These are phyloP conservation scores for Phocoena phocoena DNA, from an alignment of 2,113 vertebrate species.

Conservation along the genomic window DNA sequence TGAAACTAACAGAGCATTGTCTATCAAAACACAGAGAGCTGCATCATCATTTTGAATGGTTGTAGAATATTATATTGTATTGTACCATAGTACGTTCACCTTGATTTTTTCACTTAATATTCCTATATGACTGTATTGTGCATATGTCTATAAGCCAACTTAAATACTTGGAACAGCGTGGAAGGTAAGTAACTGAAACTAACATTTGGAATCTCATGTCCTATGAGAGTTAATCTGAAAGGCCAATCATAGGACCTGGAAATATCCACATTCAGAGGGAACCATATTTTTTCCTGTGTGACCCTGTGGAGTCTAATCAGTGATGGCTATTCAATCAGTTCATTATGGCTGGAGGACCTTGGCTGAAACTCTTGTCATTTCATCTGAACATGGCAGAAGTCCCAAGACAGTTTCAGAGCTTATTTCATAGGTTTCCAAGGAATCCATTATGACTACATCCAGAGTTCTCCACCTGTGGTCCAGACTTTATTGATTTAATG, in stretches of 20 bases:
- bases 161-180: neutral
- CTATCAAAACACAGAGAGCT: neutral
- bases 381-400: conserved; percentile 40
- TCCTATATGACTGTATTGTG: neutral
- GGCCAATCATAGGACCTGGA: neutral
- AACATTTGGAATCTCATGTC: neutral
- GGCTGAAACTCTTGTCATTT: conserved; percentile 13
- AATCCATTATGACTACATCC: conserved; percentile 27
- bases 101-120: neutral
- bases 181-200: neutral
- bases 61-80: neutral
- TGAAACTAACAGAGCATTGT: neutral
- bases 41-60: neutral
- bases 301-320: neutral
- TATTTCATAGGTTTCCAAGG: conserved; percentile 13
- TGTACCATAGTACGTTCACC: neutral
- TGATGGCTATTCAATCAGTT: neutral
- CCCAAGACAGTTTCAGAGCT: conserved; percentile 35
- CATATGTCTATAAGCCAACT: neutral
- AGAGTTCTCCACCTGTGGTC: conserved; percentile 20
- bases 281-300: neutral
- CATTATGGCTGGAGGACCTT: neutral
- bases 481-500: conserved; percentile 52
- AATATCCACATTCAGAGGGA: neutral
- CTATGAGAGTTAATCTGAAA: neutral